phyloP scores from a whole-genome alignment of 2,797 vertebrate species.

The Muraenolepis orangiensis region DNA sequence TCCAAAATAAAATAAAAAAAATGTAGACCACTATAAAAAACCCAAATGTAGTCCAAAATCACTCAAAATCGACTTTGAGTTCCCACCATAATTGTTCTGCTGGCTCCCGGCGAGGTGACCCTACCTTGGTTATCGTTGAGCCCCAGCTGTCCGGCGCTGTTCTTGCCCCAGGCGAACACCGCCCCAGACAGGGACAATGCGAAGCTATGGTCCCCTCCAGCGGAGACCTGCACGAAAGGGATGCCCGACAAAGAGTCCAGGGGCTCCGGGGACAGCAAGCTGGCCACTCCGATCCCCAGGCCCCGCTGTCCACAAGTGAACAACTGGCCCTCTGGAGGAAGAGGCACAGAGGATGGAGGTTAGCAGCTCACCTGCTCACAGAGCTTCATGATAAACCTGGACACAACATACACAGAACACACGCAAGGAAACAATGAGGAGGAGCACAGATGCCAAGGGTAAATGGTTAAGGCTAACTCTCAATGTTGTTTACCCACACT shows the following conservation, averaged over 20 bases:
- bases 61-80: too few species aligned
- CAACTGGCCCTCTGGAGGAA: constrained; percentile 79
- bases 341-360: neutral
- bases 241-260: constrained; percentile 84
- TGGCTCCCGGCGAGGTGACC: neutral
- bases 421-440: neutral
- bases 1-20: too few species aligned
- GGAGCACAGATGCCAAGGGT: neutral
- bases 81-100: neutral
- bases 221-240: constrained; percentile 83
- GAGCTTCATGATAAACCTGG: constrained; percentile 91
- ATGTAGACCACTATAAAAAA: too few species aligned
- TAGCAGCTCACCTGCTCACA: constrained; percentile 76
- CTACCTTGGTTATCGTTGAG: constrained; percentile 86
- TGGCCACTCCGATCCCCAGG: constrained; percentile 79
- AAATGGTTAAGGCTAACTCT: neutral
- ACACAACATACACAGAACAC: neutral
- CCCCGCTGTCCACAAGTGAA: constrained; percentile 88
- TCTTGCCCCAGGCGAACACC: constrained; percentile 88
- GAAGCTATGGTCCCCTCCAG: constrained; percentile 89
- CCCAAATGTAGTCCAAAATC: neutral
- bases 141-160: constrained; percentile 85
- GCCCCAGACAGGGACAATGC: constrained; percentile 85
- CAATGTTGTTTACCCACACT: too few species aligned
- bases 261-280: constrained; percentile 76